Conservation (phyloP, 2,888 invertebrate species). For the Melitaea athalia region DNA sequence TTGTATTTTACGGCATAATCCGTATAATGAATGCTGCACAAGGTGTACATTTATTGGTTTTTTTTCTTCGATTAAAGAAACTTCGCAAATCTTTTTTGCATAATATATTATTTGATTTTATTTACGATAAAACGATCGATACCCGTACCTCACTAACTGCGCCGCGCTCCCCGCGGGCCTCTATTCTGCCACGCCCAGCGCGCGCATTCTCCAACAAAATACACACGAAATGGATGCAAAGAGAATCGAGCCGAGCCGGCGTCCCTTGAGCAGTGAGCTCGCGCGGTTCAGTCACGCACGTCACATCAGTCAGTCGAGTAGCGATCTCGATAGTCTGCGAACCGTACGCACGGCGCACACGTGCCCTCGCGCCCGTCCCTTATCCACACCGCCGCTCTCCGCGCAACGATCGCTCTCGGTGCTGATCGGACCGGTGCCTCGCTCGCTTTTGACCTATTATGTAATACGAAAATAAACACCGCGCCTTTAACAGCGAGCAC, state of each 20-base stretch:
- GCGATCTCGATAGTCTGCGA: conserved; percentile 68
- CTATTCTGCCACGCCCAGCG: conserved; percentile 72
- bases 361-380: conserved; percentile 60
- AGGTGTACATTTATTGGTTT: background rate
- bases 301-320: conserved; percentile 65
- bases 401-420: conserved; percentile 40
- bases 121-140: conserved; percentile 34
- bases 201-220: conserved; percentile 74
- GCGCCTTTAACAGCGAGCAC: conserved; percentile 62
- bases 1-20: background rate
- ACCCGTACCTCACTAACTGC: conserved; percentile 35
- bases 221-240: conserved; percentile 65
- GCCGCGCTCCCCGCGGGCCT: conserved; percentile 65
- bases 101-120: background rate
- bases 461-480: conserved; percentile 69
- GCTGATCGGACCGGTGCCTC: conserved; percentile 42
- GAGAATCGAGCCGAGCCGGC: conserved; percentile 61
- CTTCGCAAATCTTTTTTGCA: background rate
- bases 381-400: conserved; percentile 56
- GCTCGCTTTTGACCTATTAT: conserved; percentile 56
- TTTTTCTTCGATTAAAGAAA: background rate
- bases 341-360: conserved; percentile 69
- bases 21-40: background rate
- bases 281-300: conserved; percentile 64
- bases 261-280: conserved; percentile 45